Evolutionary conservation across 92 coral and sea anemone species (phyloP).

Genomic region (Virgularia gustaviana): DNA sequence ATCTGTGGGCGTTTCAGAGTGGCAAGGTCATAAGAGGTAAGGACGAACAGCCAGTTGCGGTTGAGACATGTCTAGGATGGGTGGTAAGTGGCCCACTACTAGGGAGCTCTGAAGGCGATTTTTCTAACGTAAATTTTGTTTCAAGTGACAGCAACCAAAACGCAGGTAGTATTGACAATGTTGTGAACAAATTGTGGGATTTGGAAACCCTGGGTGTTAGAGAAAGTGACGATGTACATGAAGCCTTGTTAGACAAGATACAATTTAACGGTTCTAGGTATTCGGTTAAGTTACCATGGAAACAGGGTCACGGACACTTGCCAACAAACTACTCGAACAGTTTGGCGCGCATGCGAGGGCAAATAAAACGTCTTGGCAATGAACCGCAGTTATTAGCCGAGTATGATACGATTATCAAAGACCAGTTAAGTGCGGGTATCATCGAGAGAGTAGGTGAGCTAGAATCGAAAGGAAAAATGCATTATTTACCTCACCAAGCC

Average conservation of each 20-base stretch:
- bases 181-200: conserved; percentile 29
- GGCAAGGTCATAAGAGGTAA: conserved; percentile 30
- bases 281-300: conserved; percentile 41
- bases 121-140: background rate
- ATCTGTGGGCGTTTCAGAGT: conserved; percentile 43
- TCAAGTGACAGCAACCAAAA: background rate
- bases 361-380: conserved; percentile 24
- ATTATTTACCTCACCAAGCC: background rate
- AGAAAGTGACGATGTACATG: conserved; percentile 27
- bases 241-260: conserved; percentile 30
- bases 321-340: conserved; percentile 46
- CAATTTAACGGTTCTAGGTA: conserved; percentile 28
- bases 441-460: too few relatives aligned
- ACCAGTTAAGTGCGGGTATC: background rate
- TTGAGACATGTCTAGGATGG: conserved; percentile 51
- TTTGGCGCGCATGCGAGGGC: conserved; percentile 30
- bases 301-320: conserved; percentile 16
- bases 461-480: too few relatives aligned
- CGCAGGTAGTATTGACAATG: background rate
- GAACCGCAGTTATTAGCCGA: conserved; percentile 31
- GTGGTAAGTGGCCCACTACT: conserved; percentile 52
- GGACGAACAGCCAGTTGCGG: conserved; percentile 41
- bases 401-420: conserved; percentile 1
- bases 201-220: conserved; percentile 47
- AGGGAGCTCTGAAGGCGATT: background rate